Percentiles rank a stretch among this genome's conserved stretches.
Evolutionary conservation across 2,888 invertebrate species (phyloP).

Genomic region (Hypsopygia costalis): DNA sequence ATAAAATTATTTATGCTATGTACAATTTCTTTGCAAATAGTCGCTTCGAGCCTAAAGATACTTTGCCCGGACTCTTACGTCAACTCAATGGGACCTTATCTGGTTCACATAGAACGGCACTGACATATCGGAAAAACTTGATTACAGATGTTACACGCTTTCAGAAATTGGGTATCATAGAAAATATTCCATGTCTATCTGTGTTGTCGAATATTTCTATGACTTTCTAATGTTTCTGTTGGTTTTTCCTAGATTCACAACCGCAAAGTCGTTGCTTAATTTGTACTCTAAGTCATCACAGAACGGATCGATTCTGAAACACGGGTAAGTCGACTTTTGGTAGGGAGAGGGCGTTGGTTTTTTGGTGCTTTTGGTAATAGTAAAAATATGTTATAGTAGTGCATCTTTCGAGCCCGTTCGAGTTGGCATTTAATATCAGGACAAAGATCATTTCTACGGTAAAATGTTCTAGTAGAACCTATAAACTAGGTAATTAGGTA

Average conservation of each 20-base stretch:
- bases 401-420: background rate
- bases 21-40: no score
- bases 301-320: conserved; percentile 82
- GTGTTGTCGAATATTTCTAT: conserved; percentile 31
- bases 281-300: conserved; percentile 84
- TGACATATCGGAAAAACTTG: no score
- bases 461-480: no score
- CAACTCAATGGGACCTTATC: no score
- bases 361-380: conserved; percentile 9
- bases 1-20: no score
- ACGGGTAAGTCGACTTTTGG: conserved; percentile 81
- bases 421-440: no score
- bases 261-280: conserved; percentile 86
- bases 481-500: no score
- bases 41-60: no score
- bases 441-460: no score
- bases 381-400: background rate
- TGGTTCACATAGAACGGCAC: no score
- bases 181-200: conserved; percentile 25
- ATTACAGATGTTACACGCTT: background rate
- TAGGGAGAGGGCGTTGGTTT: conserved; percentile 8
- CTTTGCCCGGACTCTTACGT: no score
- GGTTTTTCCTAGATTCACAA: conserved; percentile 83
- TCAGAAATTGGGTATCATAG: conserved; percentile 12
- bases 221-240: conserved; percentile 27